Evolutionary conservation across 2,113 vertebrate genomes (phyloP).

Genomic region (Apteryx mantelli): DNA sequence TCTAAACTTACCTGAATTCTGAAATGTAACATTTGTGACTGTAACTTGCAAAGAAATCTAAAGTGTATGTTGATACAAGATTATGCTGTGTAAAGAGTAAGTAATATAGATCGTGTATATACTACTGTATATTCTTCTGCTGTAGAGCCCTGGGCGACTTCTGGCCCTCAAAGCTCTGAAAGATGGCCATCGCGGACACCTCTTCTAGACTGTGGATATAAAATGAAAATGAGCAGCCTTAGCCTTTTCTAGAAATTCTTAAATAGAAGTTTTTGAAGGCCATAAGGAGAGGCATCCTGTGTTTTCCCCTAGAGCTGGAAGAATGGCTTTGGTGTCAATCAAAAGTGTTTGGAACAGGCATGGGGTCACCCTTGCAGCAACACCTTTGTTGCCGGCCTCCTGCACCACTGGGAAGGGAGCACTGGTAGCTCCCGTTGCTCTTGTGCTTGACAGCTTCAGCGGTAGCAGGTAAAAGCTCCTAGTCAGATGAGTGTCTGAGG

Average conservation of each 20-base stretch:
- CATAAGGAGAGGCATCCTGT: background rate
- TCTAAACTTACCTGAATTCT: background rate
- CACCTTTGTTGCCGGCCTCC: background rate
- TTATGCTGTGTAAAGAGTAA: background rate
- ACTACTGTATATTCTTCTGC: background rate
- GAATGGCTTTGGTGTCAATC: background rate
- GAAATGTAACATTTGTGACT: background rate
- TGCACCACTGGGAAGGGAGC: background rate
- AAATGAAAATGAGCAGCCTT: background rate
- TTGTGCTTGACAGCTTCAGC: background rate
- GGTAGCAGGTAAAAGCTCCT: background rate
- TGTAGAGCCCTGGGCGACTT: background rate
- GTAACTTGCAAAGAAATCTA: background rate
- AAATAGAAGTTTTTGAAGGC: background rate
- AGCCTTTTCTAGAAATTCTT: background rate
- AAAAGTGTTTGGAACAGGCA: rapidly evolving
- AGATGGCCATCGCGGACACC: rapidly evolving
- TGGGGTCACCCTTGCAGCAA: rapidly evolving
- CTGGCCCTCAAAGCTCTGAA: background rate
- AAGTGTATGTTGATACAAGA: background rate
- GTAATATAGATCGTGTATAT: background rate
- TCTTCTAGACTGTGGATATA: background rate
- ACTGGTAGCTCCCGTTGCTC: background rate
- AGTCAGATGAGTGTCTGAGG: background rate
- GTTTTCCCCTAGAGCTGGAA: background rate